Percentiles rank a stretch among this genome's conserved stretches.
phyloP scores from a whole-genome alignment of 2,797 vertebrate species.

The Hydrophis major region DNA sequence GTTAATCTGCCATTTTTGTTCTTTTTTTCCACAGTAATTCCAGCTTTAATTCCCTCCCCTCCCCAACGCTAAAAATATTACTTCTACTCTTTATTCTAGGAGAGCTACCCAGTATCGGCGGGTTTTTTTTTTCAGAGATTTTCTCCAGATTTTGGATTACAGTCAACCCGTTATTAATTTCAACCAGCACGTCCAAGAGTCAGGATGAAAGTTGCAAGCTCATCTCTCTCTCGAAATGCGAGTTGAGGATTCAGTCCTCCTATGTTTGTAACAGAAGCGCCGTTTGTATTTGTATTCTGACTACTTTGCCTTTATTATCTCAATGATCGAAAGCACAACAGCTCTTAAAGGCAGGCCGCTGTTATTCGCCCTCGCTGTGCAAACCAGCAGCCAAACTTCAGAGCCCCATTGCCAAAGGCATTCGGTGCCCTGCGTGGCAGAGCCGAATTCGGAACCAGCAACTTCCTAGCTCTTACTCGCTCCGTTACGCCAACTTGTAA shows the following conservation, averaged over 20 bases:
- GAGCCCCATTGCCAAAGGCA: not conserved
- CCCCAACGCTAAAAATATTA: not conserved
- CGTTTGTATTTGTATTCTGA: not conserved
- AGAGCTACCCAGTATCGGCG: not conserved
- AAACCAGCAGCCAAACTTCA: not conserved
- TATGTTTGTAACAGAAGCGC: not conserved
- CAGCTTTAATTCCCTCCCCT: not conserved
- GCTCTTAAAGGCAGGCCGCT: not conserved
- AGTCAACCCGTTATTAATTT: not conserved
- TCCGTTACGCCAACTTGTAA: not conserved
- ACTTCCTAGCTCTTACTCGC: not conserved
- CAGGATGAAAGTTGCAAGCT: not conserved
- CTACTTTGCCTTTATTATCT: no score
- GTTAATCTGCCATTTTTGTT: not conserved
- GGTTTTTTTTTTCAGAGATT: not conserved
- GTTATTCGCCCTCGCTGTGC: not conserved
- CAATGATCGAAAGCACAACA: not conserved
- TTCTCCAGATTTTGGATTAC: not conserved
- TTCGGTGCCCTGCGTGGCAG: not conserved
- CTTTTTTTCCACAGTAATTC: not conserved
- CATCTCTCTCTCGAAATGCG: not conserved
- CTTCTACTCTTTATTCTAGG: not conserved
- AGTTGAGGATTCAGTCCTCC: not conserved
- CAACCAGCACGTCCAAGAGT: not conserved
- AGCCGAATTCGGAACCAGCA: not conserved